Evolutionary conservation across 2,888 invertebrate genomes (phyloP).

Genomic region (Pinctada fucata): DNA sequence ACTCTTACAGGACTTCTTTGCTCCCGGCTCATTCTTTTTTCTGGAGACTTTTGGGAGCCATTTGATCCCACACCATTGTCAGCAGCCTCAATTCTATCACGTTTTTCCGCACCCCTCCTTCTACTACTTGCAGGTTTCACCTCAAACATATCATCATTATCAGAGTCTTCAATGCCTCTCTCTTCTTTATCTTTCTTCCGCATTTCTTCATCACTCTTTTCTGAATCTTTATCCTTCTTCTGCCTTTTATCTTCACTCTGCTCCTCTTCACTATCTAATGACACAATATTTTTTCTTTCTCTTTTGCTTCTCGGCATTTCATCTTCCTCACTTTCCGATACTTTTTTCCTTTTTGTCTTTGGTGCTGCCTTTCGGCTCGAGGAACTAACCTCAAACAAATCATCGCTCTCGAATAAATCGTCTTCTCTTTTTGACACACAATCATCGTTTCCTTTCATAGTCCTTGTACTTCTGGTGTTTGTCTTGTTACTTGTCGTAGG

Average conservation of each 20-base stretch:
- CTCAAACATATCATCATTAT: slow-evolving; percentile 15
- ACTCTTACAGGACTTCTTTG: neutral
- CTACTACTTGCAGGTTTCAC: neutral
- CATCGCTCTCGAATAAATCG: neutral
- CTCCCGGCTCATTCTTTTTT: neutral
- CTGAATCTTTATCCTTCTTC: slow-evolving; percentile 17
- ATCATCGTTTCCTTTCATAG: too few relatives aligned
- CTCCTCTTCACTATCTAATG: slow-evolving; percentile 8
- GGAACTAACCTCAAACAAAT: neutral
- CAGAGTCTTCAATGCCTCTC: neutral
- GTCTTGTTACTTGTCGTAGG: too few relatives aligned
- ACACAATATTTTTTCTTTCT: slow-evolving; percentile 12
- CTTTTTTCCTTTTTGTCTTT: neutral
- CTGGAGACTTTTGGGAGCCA: neutral
- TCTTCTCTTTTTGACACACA: neutral
- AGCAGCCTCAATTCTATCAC: neutral
- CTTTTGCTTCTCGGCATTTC: neutral
- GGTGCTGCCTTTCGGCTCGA: neutral
- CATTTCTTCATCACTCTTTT: slow-evolving; percentile 16
- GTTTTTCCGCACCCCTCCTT: neutral
- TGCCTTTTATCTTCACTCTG: neutral
- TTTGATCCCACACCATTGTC: neutral
- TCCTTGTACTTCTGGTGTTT: too few relatives aligned
- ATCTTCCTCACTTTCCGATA: neutral
- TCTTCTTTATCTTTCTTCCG: slow-evolving; percentile 22